These are phyloP conservation scores for Semnornis frantzii DNA, from an alignment of 2,113 vertebrate species.

Conservation along the genomic window DNA sequence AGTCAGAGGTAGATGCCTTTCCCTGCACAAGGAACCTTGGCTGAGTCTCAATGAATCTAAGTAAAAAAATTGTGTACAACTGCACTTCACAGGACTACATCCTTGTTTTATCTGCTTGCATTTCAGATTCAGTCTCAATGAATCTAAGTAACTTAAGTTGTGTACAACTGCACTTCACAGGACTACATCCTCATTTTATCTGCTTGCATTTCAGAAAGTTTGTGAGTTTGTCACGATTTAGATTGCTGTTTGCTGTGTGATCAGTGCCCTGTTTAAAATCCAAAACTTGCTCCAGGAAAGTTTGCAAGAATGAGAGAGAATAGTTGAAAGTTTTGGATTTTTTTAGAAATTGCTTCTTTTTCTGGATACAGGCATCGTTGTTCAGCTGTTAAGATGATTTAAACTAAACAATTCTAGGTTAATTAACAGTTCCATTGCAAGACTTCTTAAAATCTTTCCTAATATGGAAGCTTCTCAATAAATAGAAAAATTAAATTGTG, in stretches of 20 bases:
- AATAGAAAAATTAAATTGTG: background rate
- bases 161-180: background rate
- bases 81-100: background rate
- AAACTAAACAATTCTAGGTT: background rate
- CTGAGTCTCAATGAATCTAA: background rate
- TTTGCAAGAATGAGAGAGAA: background rate
- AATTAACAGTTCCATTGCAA: background rate
- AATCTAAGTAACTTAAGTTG: background rate
- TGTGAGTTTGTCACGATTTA: background rate
- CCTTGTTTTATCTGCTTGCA: background rate
- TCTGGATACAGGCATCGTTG: background rate
- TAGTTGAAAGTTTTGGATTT: background rate
- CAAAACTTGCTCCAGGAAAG: background rate
- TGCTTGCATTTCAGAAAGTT: background rate
- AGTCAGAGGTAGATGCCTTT: background rate
- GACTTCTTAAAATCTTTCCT: background rate
- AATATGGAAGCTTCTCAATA: background rate
- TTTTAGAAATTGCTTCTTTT: background rate
- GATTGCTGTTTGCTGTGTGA: background rate
- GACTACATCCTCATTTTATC: background rate
- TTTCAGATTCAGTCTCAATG: background rate
- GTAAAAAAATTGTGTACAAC: background rate
- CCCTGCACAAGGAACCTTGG: background rate
- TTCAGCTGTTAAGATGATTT: background rate
- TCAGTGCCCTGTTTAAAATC: background rate